Evolutionary conservation across 64 coral and sea anemone genomes (phyloP).

Genomic region (Actinia tenebrosa): DNA sequence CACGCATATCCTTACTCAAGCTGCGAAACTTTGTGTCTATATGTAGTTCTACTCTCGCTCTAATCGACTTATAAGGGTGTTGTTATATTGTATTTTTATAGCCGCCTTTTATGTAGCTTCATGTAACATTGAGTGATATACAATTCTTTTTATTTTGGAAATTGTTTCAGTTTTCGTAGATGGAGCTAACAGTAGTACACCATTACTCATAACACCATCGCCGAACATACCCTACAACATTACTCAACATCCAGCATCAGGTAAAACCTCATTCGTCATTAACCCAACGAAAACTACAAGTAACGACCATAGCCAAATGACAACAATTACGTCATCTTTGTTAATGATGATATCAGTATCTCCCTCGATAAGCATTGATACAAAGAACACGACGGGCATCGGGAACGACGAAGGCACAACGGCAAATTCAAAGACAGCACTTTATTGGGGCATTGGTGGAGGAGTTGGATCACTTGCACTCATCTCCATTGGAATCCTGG

Average conservation of each 20-base stretch:
- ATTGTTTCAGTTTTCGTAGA: not conserved
- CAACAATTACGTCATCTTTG: not conserved
- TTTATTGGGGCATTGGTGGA: not conserved
- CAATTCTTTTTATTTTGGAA: not conserved
- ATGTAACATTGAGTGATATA: not conserved
- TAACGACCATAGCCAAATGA: not conserved
- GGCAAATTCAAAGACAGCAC: not conserved
- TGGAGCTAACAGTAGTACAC: not conserved
- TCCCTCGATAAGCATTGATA: not conserved
- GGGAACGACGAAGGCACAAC: not conserved
- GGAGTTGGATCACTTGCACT: slow-evolving; percentile 6
- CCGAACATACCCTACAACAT: not conserved
- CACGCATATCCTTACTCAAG: no score
- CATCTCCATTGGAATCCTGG: slow-evolving; percentile 3
- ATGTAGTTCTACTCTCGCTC: no score
- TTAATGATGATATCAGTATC: not conserved
- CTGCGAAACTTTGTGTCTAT: no score
- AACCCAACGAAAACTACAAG: not conserved
- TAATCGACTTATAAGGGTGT: no score
- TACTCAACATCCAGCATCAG: not conserved
- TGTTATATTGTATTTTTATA: no score
- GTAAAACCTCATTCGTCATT: not conserved
- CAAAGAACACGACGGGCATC: not conserved
- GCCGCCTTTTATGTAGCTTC: no score
- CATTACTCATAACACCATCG: not conserved